These are phyloP conservation scores for Emydoidea blandingii DNA, from an alignment of 2,797 vertebrate genomes.

Conservation along the genomic window DNA sequence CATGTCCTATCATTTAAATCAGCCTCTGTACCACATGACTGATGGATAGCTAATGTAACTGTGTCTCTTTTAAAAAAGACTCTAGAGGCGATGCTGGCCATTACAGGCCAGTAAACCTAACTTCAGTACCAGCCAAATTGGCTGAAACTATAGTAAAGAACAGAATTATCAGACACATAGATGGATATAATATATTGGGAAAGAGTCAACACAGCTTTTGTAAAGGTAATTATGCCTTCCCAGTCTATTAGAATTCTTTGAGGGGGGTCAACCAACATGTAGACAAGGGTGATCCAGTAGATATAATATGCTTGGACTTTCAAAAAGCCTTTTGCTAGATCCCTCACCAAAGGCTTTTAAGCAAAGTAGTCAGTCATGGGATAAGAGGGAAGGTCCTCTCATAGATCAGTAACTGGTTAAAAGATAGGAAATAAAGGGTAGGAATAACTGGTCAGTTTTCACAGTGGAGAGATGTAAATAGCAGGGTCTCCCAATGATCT, in stretches of 20 bases:
- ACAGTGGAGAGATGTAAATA: background rate
- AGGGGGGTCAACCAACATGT: background rate
- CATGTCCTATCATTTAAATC: background rate
- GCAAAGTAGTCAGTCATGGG: background rate
- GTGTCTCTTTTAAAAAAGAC: background rate
- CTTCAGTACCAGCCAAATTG: background rate
- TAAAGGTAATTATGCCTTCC: background rate
- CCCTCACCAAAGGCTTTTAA: background rate
- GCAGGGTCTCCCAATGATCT: too few species aligned
- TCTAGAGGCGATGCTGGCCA: background rate
- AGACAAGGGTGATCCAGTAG: background rate
- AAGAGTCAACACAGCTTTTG: background rate
- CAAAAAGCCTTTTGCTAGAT: background rate
- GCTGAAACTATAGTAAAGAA: background rate
- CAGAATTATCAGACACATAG: background rate
- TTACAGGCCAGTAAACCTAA: background rate
- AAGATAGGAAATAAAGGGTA: background rate
- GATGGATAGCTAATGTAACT: background rate
- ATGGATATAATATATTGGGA: background rate
- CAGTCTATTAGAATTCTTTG: background rate
- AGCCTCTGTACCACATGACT: background rate
- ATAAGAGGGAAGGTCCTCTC: background rate
- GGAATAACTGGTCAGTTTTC: background rate
- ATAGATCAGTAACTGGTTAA: background rate
- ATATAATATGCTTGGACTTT: background rate